phyloP scores from a whole-genome alignment of 2,113 vertebrate species.

The Plestiodon gilberti region DNA sequence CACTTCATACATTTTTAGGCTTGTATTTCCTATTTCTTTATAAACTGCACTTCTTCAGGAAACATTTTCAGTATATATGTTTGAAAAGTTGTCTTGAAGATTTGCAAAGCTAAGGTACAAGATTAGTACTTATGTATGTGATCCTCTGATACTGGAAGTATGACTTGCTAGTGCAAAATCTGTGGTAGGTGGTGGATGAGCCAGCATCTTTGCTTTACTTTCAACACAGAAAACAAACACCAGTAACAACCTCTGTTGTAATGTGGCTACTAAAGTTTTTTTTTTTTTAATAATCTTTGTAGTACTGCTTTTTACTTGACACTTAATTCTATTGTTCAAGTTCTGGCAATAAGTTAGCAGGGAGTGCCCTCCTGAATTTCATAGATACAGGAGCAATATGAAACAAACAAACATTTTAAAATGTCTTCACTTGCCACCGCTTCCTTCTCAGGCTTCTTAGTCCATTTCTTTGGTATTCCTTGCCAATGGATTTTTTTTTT shows the following conservation, averaged over 20 bases:
- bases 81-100: conserved; percentile 70
- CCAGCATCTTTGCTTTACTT: conserved; percentile 15
- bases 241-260: conserved; percentile 24
- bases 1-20: conserved; percentile 65
- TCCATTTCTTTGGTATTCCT: not conserved
- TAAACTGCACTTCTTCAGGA: conserved; percentile 60
- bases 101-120: conserved; percentile 74
- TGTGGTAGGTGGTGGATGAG: not conserved
- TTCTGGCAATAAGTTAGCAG: conserved; percentile 22
- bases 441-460: not conserved
- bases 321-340: conserved; percentile 19
- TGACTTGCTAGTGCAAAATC: conserved; percentile 37
- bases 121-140: conserved; percentile 21
- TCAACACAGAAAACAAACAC: not conserved
- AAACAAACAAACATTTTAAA: conserved; percentile 8
- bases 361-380: conserved; percentile 4
- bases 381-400: not conserved
- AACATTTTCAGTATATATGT: conserved; percentile 58
- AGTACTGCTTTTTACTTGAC: not conserved
- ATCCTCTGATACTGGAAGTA: conserved; percentile 54
- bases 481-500: not conserved
- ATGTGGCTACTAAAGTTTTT: conserved; percentile 26
- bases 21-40: conserved; percentile 56
- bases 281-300: conserved; percentile 35
- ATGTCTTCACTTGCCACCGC: not conserved